Conservation (phyloP, 2,888 invertebrate species). For the Polyploca ridens region DNA sequence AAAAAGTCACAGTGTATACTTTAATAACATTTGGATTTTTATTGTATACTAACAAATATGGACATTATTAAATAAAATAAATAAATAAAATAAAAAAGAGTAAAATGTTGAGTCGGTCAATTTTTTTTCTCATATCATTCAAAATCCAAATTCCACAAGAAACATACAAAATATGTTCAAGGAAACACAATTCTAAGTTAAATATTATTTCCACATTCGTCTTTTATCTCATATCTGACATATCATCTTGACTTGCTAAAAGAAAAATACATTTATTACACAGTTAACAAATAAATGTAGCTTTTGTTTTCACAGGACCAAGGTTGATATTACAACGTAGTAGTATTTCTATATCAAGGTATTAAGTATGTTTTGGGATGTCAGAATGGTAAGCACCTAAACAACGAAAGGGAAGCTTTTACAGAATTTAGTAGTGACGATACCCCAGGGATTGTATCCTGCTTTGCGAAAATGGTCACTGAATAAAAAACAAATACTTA, state of each 20-base stretch:
- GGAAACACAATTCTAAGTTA: not conserved
- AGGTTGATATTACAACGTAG: constrained; percentile 20
- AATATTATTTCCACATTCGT: constrained; percentile 4
- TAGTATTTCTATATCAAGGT: constrained; percentile 14
- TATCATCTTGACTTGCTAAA: not conserved
- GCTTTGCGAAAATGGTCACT: constrained; percentile 10
- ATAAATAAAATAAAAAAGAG: too few relatives aligned
- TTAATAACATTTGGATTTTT: too few relatives aligned
- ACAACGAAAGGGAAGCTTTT: constrained; percentile 47
- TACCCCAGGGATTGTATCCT: constrained; percentile 42
- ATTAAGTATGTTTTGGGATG: constrained; percentile 34
- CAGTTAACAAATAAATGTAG: not conserved
- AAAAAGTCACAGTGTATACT: too few relatives aligned
- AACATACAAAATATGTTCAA: not conserved
- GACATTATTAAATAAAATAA: too few relatives aligned
- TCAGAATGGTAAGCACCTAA: constrained; percentile 44
- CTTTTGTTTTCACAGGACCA: constrained; percentile 3
- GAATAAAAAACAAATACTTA: constrained; percentile 6
- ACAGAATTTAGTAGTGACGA: constrained; percentile 52
- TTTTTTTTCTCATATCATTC: too few relatives aligned
- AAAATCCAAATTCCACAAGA: not conserved
- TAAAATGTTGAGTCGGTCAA: too few relatives aligned
- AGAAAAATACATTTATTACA: not conserved
- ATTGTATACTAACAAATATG: too few relatives aligned
- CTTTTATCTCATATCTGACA: constrained; percentile 2